Conservation (phyloP, 2,888 invertebrate genomes). For the Leucoma salicis region DNA sequence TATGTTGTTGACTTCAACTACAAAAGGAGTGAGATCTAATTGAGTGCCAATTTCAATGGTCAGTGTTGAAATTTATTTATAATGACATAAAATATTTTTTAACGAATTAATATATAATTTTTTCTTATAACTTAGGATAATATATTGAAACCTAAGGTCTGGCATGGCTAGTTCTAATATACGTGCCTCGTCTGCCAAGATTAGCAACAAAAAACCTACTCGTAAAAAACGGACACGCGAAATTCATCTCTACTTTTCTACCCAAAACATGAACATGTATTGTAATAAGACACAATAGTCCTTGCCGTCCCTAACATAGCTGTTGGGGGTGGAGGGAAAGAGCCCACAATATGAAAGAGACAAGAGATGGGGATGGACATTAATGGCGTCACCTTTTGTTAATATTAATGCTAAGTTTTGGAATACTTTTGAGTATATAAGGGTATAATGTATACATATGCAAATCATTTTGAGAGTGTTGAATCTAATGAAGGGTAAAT, state of each 20-base stretch:
- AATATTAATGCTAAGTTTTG: slow-evolving; percentile 30
- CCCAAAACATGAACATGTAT: slow-evolving; percentile 35
- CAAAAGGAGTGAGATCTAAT: too few species aligned
- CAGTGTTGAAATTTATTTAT: too few species aligned
- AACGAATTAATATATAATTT: too few species aligned
- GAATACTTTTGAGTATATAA: slow-evolving; percentile 20
- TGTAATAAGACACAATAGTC: slow-evolving; percentile 40
- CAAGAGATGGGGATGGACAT: slow-evolving; percentile 54
- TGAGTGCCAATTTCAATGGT: too few species aligned
- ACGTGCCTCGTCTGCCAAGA: too few species aligned
- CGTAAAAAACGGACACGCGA: background rate
- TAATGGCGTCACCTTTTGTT: slow-evolving; percentile 55
- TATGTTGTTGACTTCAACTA: too few species aligned
- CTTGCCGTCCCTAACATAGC: slow-evolving; percentile 39
- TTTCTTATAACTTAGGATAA: too few species aligned
- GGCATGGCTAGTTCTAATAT: too few species aligned
- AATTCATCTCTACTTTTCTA: slow-evolving; percentile 13
- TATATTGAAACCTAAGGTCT: too few species aligned
- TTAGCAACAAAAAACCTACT: too few species aligned
- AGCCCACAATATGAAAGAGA: slow-evolving; percentile 37
- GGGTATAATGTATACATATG: slow-evolving; percentile 7
- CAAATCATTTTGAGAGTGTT: background rate
- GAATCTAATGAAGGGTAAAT: background rate
- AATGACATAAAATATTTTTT: too few species aligned
- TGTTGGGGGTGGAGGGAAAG: slow-evolving; percentile 49